These are phyloP conservation scores for Odiellus spinosus DNA, from an alignment of 2,888 invertebrate genomes.

Conservation along the genomic window DNA sequence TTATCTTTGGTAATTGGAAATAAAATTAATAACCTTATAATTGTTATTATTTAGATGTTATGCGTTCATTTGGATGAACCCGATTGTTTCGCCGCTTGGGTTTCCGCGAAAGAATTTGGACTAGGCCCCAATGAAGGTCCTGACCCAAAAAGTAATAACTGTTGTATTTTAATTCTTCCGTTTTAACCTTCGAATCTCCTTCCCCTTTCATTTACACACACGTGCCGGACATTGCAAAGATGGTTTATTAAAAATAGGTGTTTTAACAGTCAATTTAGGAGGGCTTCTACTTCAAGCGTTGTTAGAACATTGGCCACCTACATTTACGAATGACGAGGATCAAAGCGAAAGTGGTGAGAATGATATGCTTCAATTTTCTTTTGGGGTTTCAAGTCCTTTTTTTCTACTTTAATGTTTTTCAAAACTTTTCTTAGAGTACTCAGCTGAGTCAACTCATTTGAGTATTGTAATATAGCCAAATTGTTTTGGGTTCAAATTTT, in stretches of 20 bases:
- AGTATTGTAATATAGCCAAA: no score
- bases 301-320: constrained; percentile 82
- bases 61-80: constrained; percentile 96
- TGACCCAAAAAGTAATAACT: constrained; percentile 58
- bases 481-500: no score
- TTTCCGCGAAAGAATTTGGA: constrained; percentile 87
- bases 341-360: constrained; percentile 10
- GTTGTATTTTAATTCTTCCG: constrained; percentile 7
- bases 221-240: not conserved
- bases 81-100: constrained; percentile 97
- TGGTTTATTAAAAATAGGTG: no score
- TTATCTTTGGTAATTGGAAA: not conserved
- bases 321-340: constrained; percentile 27
- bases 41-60: constrained; percentile 50
- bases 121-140: constrained; percentile 41
- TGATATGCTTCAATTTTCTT: no score
- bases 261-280: constrained; percentile 68
- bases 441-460: no score
- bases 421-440: no score
- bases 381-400: no score
- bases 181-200: not conserved
- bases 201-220: not conserved
- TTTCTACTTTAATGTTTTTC: no score
- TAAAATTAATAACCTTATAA: not conserved
- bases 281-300: constrained; percentile 81